Conservation (phyloP, 2,888 invertebrate species). For the Hartigia nigra region DNA sequence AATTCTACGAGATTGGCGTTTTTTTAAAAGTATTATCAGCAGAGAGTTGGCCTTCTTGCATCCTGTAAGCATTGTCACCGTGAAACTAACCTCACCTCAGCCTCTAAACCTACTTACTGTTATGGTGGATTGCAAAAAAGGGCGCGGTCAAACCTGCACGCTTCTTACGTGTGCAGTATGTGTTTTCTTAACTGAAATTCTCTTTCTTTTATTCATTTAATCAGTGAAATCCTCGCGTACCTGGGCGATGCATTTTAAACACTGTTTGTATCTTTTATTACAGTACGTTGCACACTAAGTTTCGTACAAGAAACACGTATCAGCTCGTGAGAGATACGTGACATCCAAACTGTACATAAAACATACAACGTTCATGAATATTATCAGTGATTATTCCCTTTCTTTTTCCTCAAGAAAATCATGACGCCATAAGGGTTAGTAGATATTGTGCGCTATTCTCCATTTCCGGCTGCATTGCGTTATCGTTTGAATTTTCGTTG, state of each 20-base stretch:
- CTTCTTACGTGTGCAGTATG: background rate
- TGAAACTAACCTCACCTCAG: background rate
- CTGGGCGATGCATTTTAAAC: background rate
- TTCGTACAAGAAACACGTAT: background rate
- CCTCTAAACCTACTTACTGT: background rate
- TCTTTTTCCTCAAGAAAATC: no score
- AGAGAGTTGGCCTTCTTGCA: background rate
- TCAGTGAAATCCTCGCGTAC: background rate
- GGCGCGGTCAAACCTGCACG: background rate
- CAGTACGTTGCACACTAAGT: background rate
- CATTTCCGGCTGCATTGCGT: background rate
- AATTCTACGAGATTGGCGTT: background rate
- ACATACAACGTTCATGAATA: no score
- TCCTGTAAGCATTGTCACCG: background rate
- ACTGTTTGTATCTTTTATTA: background rate
- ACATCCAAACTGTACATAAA: no score
- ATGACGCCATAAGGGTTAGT: no score
- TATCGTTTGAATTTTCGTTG: background rate
- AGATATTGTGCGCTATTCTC: no score
- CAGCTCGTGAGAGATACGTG: no score
- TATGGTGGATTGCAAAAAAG: background rate
- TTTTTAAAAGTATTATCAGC: background rate
- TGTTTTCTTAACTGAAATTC: background rate
- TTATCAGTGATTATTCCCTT: no score
- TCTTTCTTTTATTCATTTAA: background rate